Conservation (phyloP, 2,888 invertebrate genomes). For the Cataglyphis albicans region DNA sequence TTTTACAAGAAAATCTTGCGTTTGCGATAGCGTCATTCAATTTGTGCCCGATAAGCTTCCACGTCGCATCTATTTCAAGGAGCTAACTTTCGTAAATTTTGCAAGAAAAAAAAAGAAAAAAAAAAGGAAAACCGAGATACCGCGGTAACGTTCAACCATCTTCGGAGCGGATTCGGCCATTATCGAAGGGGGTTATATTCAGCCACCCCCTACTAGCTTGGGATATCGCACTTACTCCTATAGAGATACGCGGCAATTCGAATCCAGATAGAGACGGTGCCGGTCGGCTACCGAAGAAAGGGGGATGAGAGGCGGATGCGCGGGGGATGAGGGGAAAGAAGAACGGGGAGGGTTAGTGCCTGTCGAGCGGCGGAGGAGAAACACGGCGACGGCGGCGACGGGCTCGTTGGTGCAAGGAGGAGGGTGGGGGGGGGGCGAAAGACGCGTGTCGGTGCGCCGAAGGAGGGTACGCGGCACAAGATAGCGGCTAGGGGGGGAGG, state of each 20-base stretch:
- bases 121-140: neutral
- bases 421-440: conserved; percentile 36
- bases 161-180: conserved; percentile 45
- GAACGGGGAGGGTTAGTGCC: conserved; percentile 60
- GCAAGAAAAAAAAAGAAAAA: neutral
- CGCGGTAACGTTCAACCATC: neutral
- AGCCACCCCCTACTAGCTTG: conserved; percentile 46
- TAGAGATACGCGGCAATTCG: conserved; percentile 71
- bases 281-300: conserved; percentile 54
- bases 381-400: conserved; percentile 45
- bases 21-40: neutral
- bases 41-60: neutral
- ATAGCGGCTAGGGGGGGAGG: conserved; percentile 56
- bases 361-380: conserved; percentile 55
- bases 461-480: conserved; percentile 68
- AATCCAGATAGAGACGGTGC: conserved; percentile 62
- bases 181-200: conserved; percentile 57
- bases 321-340: conserved; percentile 32
- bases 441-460: conserved; percentile 58
- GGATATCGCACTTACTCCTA: conserved; percentile 54
- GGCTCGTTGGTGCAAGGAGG: conserved; percentile 38
- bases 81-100: conserved; percentile 6
- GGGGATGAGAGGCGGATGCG: neutral
- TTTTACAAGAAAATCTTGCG: neutral
- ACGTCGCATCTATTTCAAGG: neutral